Conservation (phyloP, 2,113 vertebrate genomes). For the Phaetusa simplex region DNA sequence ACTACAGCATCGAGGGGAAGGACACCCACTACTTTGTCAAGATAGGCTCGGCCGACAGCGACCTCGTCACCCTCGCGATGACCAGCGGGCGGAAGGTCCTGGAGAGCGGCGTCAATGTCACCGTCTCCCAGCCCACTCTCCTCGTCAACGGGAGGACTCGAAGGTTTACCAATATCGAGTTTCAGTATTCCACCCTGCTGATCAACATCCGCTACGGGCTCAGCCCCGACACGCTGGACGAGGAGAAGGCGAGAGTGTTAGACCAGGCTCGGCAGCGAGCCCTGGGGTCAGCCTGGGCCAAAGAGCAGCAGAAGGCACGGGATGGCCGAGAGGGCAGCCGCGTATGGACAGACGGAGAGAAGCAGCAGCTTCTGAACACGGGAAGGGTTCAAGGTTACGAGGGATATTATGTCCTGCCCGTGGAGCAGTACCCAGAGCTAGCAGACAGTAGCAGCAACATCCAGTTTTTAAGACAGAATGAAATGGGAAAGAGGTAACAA, state of each 20-base stretch:
- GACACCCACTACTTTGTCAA: constrained; percentile 98
- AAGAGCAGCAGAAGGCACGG: constrained; percentile 91
- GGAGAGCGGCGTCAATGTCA: constrained; percentile 92
- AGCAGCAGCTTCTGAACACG: constrained; percentile 92
- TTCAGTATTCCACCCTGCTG: constrained; percentile 85
- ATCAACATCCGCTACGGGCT: constrained; percentile 94
- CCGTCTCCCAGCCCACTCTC: constrained; percentile 85
- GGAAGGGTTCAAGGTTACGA: constrained; percentile 97
- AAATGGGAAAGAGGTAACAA: constrained; percentile 99
- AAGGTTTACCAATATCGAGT: constrained; percentile 93
- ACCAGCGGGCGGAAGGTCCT: constrained; percentile 91
- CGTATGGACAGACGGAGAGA: constrained; percentile 97
- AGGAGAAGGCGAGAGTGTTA: constrained; percentile 92
- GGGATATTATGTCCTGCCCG: constrained; percentile 95
- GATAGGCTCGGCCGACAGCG: constrained; percentile 89
- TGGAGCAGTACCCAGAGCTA: constrained; percentile 98
- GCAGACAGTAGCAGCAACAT: constrained; percentile 99
- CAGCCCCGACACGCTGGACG: constrained; percentile 88
- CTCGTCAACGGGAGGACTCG: constrained; percentile 87
- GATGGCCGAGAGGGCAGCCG: constrained; percentile 95
- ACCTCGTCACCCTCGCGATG: constrained; percentile 90
- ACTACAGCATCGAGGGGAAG: constrained; percentile 93
- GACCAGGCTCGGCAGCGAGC: constrained; percentile 94
- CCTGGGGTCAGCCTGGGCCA: constrained; percentile 89
- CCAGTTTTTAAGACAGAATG: constrained; percentile 99